A percentile compares a stretch with the other conserved stretches of the same genome.
phyloP scores from a whole-genome alignment of 1,140 invertebrate genomes.

The Drosophila kepulauana region DNA sequence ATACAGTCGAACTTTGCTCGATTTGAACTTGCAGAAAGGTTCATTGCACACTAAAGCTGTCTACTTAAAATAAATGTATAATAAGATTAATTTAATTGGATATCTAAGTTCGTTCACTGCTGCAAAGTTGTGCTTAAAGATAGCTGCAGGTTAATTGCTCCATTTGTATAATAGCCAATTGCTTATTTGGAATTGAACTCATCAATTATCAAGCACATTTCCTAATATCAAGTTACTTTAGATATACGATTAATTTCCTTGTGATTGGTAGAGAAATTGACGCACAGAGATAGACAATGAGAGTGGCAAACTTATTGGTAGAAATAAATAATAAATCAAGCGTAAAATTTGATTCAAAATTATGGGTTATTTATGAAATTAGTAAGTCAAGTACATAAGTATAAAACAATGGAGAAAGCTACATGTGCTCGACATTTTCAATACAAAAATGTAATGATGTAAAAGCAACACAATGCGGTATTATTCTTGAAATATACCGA shows the following conservation, averaged over 20 bases:
- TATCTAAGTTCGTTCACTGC: too few relatives aligned
- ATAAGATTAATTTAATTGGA: background rate
- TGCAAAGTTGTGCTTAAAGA: too few relatives aligned
- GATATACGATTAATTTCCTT: background rate
- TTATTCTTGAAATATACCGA: too few relatives aligned
- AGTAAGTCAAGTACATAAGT: too few relatives aligned
- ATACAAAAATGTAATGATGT: too few relatives aligned
- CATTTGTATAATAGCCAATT: conserved; percentile 1
- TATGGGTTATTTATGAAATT: too few relatives aligned
- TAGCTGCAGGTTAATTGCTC: background rate
- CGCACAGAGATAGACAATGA: background rate
- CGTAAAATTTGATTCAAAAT: too few relatives aligned
- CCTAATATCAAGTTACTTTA: background rate
- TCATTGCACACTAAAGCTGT: background rate
- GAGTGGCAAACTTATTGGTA: background rate
- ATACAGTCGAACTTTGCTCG: too few relatives aligned
- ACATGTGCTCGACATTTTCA: too few relatives aligned
- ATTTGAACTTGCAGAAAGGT: background rate
- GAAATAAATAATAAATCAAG: background rate
- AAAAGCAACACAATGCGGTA: too few relatives aligned
- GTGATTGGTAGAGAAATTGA: background rate
- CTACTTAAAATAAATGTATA: background rate
- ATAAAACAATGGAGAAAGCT: too few relatives aligned
- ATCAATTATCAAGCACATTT: conserved; percentile 4
- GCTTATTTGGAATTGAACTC: conserved; percentile 1